A percentile compares a stretch with the other conserved stretches of the same genome.
Conservation (phyloP, 2,797 vertebrate genomes). For the Bradypodion ventrale region DNA sequence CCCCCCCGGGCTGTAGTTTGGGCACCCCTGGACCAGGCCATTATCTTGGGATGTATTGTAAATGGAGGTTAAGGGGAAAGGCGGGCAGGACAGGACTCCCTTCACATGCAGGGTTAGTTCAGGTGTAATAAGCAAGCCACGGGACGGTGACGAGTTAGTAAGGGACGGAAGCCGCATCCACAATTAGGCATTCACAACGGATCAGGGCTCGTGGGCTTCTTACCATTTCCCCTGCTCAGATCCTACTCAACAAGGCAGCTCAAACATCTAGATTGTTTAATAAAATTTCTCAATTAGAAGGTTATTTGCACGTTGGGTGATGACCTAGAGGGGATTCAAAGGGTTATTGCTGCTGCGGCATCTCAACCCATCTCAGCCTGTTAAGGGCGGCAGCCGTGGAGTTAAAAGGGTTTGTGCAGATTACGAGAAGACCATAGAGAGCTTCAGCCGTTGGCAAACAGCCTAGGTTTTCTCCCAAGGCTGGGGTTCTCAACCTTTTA, state of each 20-base stretch:
- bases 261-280: constrained; percentile 97
- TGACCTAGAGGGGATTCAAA: constrained; percentile 56
- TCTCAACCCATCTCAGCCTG: background rate
- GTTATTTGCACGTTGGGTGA: constrained; percentile 53
- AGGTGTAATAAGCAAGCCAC: constrained; percentile 68
- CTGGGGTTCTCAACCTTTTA: too few relatives aligned
- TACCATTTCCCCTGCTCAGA: constrained; percentile 92
- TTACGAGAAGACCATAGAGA: background rate
- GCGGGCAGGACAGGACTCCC: constrained; percentile 2
- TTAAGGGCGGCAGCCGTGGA: too few relatives aligned
- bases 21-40: background rate
- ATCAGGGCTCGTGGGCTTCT: constrained; percentile 83
- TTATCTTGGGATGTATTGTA: constrained; percentile 31
- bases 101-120: constrained; percentile 72
- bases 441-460: background rate
- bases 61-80: constrained; percentile 52
- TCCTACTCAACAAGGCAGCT: constrained; percentile 88
- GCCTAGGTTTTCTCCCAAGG: too few relatives aligned
- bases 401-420: background rate
- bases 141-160: constrained; percentile 73
- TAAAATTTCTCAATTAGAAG: constrained; percentile 83
- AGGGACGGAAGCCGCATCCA: constrained; percentile 68
- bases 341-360: constrained; percentile 11
- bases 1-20: too few relatives aligned
- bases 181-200: constrained; percentile 69